Conservation (phyloP, 1,140 invertebrate genomes). For the Nymphalis io region DNA sequence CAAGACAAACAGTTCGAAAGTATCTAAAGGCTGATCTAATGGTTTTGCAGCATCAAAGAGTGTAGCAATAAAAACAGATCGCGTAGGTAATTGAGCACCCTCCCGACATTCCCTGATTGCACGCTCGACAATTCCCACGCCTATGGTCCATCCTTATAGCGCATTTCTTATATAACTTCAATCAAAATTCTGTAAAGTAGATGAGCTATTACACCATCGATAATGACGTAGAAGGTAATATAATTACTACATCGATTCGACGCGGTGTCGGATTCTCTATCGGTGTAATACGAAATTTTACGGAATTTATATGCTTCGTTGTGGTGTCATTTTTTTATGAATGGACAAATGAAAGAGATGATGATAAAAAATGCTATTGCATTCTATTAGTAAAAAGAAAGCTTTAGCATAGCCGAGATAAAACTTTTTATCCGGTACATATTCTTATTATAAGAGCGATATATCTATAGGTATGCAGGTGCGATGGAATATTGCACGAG, state of each 20-base stretch:
- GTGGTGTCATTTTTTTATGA: neutral
- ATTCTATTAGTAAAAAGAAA: too few species aligned
- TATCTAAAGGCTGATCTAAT: slow-evolving; percentile 20
- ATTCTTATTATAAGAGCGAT: too few species aligned
- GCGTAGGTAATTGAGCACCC: slow-evolving; percentile 67
- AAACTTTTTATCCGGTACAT: too few species aligned
- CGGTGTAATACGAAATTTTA: slow-evolving; percentile 11
- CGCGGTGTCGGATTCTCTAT: neutral
- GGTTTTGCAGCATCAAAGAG: slow-evolving; percentile 55
- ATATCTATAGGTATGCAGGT: too few species aligned
- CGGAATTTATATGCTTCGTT: slow-evolving; percentile 14
- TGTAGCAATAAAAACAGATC: slow-evolving; percentile 67
- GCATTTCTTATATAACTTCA: slow-evolving; percentile 54
- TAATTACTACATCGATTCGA: slow-evolving; percentile 15
- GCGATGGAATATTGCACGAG: too few species aligned
- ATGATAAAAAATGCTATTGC: neutral
- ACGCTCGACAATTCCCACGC: slow-evolving; percentile 63
- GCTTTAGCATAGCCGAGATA: too few species aligned
- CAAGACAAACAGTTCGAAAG: neutral
- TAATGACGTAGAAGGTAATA: slow-evolving; percentile 27
- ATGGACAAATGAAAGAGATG: neutral
- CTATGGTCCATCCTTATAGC: slow-evolving; percentile 48
- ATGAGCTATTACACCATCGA: slow-evolving; percentile 20
- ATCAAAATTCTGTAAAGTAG: slow-evolving; percentile 59
- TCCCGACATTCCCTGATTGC: slow-evolving; percentile 68